Evolutionary conservation across 2,888 invertebrate genomes (phyloP).

Genomic region (Mesodorylaimus sp.): DNA sequence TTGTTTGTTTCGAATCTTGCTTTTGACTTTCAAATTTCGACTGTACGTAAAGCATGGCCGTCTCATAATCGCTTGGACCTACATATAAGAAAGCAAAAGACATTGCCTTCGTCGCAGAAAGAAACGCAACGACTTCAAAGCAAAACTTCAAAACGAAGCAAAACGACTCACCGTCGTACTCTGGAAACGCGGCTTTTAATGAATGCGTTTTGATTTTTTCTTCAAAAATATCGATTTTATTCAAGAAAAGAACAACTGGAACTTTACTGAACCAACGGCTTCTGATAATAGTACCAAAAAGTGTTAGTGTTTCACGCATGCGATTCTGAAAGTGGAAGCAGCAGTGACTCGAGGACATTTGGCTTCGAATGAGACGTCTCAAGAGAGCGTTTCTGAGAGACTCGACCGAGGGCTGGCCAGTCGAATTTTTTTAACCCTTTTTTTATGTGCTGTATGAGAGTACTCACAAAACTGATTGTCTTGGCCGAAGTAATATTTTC

Average conservation of each 20-base stretch:
- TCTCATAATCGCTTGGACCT: conserved; percentile 86
- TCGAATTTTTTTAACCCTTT: too few relatives aligned
- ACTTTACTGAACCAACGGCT: conserved; percentile 99
- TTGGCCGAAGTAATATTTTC: too few relatives aligned
- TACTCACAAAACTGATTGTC: too few relatives aligned
- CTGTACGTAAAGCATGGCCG: conserved; percentile 96
- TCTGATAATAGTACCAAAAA: conserved; percentile 98
- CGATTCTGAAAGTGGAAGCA: conserved; percentile 61
- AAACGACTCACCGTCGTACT: conserved; percentile 76
- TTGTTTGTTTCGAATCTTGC: conserved; percentile 99
- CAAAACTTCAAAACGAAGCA: neutral
- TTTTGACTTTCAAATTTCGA: conserved; percentile 99
- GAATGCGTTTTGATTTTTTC: conserved; percentile 99
- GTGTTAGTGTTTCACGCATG: conserved; percentile 98
- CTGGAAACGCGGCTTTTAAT: conserved; percentile 97
- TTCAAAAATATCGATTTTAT: conserved; percentile 86
- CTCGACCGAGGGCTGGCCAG: too few relatives aligned
- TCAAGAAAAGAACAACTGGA: conserved; percentile 94
- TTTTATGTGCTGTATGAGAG: too few relatives aligned
- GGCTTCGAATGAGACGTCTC: too few relatives aligned
- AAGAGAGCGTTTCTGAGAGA: too few relatives aligned
- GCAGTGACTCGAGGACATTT: too few relatives aligned
- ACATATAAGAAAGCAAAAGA: neutral
- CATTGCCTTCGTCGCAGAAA: neutral
- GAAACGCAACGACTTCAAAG: too few relatives aligned